Evolutionary conservation across 2,113 vertebrate species (phyloP), one percentile per base, ranked within the genome.

Genomic region (Montifringilla adamsi): DNA sequence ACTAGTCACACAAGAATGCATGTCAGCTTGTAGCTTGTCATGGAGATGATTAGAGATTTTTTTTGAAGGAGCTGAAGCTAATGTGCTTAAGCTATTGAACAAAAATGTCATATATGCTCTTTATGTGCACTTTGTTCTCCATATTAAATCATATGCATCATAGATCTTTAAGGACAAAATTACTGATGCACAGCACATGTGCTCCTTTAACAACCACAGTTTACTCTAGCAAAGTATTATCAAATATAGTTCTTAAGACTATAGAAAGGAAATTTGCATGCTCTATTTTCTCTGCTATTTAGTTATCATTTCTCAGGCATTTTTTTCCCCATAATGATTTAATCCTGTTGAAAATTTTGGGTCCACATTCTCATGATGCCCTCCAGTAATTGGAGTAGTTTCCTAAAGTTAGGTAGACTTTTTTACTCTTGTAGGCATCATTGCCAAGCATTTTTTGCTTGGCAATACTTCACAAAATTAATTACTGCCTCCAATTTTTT

Each of bases 111-210:
- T 87, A 55, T 47, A 92, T 69, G 80, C 77, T 96, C 66, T 93
- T 93, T 20, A 87, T 82, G 66, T 84, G 49, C 58, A 64, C 68
- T 95, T 89, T 82, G 67, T 68, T 93, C 83, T 82, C 73, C 58
- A 59, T 64, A 97, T 67, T 94, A 97, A 97, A 95, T 93, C 39
- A 96, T 60, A 93, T 81, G 91, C 63, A 87, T 92, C 91, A 93
- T 19, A 83, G 95, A 87, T 93, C 87, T 95, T 87, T 93, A 90
- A 94, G 76, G 62, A 79, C 73, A 96, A 89, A 93, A 84, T 92
- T 89, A 95, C 49, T 66, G 68, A 93, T 72, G 85, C 76, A 78
- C 14, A 4, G 22, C 52, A 90, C 69, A 81, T 50, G 44, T 15
- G 41, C 18, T 86, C 24, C 62, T 92, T 90, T 89, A 94, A 89